Base-by-base conservation (phyloP, 2,797 vertebrate genomes). In the Mycteria americana region DNA sequence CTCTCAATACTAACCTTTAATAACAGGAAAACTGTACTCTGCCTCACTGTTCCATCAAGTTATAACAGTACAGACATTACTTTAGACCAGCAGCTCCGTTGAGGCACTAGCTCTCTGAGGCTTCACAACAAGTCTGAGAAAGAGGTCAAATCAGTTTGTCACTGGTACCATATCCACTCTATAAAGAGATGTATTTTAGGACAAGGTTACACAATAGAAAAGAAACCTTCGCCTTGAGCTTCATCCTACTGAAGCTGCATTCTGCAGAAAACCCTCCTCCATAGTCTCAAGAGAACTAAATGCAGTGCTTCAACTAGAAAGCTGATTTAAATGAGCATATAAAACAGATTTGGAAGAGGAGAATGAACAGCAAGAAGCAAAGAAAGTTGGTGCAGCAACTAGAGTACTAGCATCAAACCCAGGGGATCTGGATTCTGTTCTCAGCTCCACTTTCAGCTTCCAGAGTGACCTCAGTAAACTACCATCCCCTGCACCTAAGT, bases 151-250 rank as follows among this genome's bases (percentile, higher is more conserved):
- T 89, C 51, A 69, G 59, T 70, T 74, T 87, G 59, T 43, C 64
- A 68, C 35, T 39, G 53, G 31, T 76, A 85, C 60, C 27, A 37
- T 18, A 82, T 15, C 39, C 33, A 85, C 64, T 51, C 41, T 67
- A 45, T 33, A 35, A 15, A 63, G 57, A 80, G 24, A 76, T 11
- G 7, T 28, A 68, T 92, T 89, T 92, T 65, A 76, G 89, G 75
- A 88, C 82, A 95, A 93, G 73, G 63, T 91, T 90, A 91, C 18
- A 57, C 68, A 93, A 95, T 4, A 89, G 31, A 78, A 82, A 82
- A 75, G 60, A 62, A 70, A 64, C 62, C 56, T 73, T 68, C 0
- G 30, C 78, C 60, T 93, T 67, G 31, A 91, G 68, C 72, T 88
- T 81, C 50, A 86, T 73, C 64, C 37, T 76, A 33, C 70, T 35